A percentile compares a stretch with the other conserved stretches of the same genome.
Evolutionary conservation across 2,888 invertebrate species (phyloP).

Genomic region (Tetheella fluctuosa): DNA sequence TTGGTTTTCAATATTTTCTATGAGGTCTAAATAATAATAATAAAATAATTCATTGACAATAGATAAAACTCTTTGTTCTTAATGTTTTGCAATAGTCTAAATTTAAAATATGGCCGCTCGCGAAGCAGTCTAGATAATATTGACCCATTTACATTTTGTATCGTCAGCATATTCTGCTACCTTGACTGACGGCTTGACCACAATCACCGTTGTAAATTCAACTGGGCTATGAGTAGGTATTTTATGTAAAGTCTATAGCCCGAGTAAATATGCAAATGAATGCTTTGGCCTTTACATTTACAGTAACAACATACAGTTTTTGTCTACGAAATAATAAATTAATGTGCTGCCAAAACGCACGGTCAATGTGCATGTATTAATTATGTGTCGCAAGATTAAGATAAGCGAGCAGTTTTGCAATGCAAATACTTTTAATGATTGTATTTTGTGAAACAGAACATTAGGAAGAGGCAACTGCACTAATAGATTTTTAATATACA

Average conservation of each 20-base stretch:
- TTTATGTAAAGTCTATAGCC: too few relatives aligned
- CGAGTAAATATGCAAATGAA: neutral
- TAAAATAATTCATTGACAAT: too few relatives aligned
- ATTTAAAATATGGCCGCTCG: too few relatives aligned
- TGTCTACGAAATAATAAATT: neutral
- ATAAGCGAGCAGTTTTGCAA: neutral
- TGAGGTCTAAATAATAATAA: too few relatives aligned
- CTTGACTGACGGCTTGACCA: too few relatives aligned
- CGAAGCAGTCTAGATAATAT: too few relatives aligned
- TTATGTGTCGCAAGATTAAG: neutral
- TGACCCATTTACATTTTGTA: too few relatives aligned
- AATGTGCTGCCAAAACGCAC: neutral
- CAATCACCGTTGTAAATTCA: neutral
- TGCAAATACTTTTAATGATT: neutral
- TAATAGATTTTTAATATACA: neutral
- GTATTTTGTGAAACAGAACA: neutral
- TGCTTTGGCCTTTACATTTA: neutral
- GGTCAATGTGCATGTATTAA: neutral
- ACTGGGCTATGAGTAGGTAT: neutral
- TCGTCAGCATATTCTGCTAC: too few relatives aligned
- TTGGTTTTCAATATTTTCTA: too few relatives aligned
- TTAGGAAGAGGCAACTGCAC: neutral
- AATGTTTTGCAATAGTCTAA: too few relatives aligned
- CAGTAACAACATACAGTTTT: neutral
- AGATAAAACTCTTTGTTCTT: too few relatives aligned